A percentile compares a stretch with the other conserved stretches of the same genome.
Conservation (phyloP, 2,797 vertebrate genomes). For the Sebastes vulpes region DNA sequence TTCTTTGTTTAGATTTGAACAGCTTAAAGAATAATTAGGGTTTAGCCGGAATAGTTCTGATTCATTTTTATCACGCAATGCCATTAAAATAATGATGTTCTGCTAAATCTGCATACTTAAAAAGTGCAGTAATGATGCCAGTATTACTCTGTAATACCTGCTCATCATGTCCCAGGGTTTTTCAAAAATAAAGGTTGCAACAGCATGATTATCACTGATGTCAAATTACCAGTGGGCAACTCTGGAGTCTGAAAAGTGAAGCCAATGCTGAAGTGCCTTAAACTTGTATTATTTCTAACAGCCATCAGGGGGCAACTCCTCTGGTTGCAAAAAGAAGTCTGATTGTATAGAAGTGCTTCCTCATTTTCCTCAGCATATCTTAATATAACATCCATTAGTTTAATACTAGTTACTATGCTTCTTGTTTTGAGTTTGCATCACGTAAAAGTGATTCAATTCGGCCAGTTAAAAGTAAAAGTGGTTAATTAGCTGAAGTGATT, state of each 20-base stretch:
- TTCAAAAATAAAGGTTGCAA: slow-evolving; percentile 15
- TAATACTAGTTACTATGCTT: not conserved
- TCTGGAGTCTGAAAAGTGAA: too few species aligned
- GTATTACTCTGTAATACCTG: slow-evolving; percentile 22
- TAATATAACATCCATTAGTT: not conserved
- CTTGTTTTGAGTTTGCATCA: not conserved
- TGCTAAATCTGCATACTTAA: slow-evolving; percentile 23
- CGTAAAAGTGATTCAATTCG: not conserved
- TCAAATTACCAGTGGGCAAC: not conserved
- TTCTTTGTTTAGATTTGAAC: slow-evolving; percentile 51
- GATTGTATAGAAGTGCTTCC: not conserved
- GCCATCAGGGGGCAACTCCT: too few species aligned
- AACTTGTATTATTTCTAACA: too few species aligned
- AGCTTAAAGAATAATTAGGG: slow-evolving; percentile 54
- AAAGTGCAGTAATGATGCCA: slow-evolving; percentile 14
- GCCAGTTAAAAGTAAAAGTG: not conserved
- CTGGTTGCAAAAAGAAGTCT: too few species aligned
- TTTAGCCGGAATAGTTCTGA: slow-evolving; percentile 44
- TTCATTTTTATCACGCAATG: slow-evolving; percentile 14
- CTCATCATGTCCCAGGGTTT: slow-evolving; percentile 16
- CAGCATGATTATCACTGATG: not conserved
- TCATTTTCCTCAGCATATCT: not conserved
- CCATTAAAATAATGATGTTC: slow-evolving; percentile 41
- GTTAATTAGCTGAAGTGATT: not conserved
- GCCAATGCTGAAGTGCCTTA: too few species aligned